Evolutionary conservation across 2,797 vertebrate genomes (phyloP), one percentile per base, ranked within the genome.

Genomic region (Myoxocephalus aenaeus): DNA sequence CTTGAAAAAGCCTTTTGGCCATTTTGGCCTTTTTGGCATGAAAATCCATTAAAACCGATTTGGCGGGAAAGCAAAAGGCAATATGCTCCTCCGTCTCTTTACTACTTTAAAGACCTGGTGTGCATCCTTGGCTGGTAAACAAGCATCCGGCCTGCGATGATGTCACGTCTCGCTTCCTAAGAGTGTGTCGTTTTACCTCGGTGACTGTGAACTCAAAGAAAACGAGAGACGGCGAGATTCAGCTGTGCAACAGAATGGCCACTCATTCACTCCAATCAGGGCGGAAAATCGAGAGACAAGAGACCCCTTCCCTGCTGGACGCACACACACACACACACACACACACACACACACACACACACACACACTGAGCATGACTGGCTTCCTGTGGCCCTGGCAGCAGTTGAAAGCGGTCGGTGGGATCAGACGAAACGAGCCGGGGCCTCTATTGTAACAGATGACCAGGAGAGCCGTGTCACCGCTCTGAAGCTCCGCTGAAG

Each of bases 251-350:
- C 95, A 96, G 94, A 93, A 86, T 51, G 65, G 75, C 80, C 74
- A 48, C 94, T 95, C 96, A 96, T 98, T 97, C 96, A 96, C 92
- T 97, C 96, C 97, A 98, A 98, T 98, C 96, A 98, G 97, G 96
- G 97, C 96, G 96, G 97, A 99, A 98, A 98, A 99, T 98, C 92
- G 93, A 81, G 93, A 96, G 94, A 97, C 96, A 97, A 97, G 95
- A 92, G 94, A 90, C 75, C 82, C 89, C 75, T 92, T 89, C 93
- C 92, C 71, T 72, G 58, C 87, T 93, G 81, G 87, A 75, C 62
- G 69, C 38, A 77, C 64, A 46, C 69, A 71, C 58, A 69, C 27
- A 42, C 65, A 42, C 11, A 8, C 48, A 8, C 12, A 13, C 42
- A 42, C n/a, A 11, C 63, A 36, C 34, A 51, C 48, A 59, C 65